Percentiles rank a stretch among this genome's conserved stretches.
These are phyloP conservation scores for Trichogramma evanescens DNA, from an alignment of 2,888 invertebrate genomes.

Conservation along the genomic window DNA sequence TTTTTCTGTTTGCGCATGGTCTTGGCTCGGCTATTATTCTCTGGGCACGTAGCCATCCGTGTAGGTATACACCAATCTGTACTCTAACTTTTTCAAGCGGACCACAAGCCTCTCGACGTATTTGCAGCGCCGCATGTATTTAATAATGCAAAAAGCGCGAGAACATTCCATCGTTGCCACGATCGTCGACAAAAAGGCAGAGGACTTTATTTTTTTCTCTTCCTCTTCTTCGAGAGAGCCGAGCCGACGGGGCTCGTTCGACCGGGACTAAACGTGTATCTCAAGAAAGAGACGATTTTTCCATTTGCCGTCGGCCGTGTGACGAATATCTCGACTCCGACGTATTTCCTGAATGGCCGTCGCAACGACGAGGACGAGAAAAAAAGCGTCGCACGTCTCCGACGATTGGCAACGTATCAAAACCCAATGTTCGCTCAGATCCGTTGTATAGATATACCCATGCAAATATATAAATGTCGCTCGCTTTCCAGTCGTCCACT, in stretches of 20 bases:
- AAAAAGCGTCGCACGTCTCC: background rate
- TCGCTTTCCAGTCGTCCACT: background rate
- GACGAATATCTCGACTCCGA: background rate
- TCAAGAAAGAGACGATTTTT: background rate
- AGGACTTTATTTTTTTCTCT: conserved; percentile 1
- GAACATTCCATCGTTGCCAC: background rate
- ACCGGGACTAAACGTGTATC: conserved; percentile 7
- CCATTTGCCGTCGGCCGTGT: background rate
- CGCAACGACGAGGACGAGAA: no score
- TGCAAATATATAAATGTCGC: no score
- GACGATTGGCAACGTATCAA: conserved; percentile 8
- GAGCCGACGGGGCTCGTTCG: background rate
- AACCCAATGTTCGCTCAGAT: background rate
- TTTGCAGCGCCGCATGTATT: background rate
- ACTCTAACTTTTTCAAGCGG: background rate
- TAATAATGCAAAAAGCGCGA: background rate
- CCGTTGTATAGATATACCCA: no score
- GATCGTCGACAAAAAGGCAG: background rate
- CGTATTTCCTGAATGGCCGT: conserved; percentile 1
- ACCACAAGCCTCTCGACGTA: background rate
- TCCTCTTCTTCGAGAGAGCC: no score
- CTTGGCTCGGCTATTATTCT: conserved; percentile 25
- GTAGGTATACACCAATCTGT: conserved; percentile 5
- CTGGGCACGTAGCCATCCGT: conserved; percentile 30
- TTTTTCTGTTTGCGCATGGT: conserved; percentile 32